Evolutionary conservation across 2,113 vertebrate genomes (phyloP), one percentile per base, ranked within the genome.

Genomic region (Caranx melampygus): DNA sequence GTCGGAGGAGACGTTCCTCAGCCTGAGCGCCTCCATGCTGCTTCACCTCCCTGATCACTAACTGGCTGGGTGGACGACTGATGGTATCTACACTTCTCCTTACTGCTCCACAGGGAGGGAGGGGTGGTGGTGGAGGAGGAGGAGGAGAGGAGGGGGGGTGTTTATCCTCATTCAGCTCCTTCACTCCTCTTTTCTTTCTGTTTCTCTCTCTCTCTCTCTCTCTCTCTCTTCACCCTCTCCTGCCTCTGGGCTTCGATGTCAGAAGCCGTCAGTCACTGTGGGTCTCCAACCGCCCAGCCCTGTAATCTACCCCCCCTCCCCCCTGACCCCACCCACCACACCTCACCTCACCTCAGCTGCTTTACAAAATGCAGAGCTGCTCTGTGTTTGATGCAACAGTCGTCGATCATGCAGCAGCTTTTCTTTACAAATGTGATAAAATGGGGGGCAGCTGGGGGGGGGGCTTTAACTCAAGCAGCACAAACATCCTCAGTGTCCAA

Each of bases 1-100:
- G 81, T 94, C 93, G 9, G 92, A 89, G 4, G 94, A 94, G 77
- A 84, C 89, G 37, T 72, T 83, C 40, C 91, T 88, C 76, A 85
- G 81, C 11, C 16, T 75, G 13, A 52, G 77, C 73, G 85, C 78
- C 44, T 83, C 67, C 72, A 89, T 74, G 26, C 63, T 57, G 9
- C 26, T 2, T 67, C 42, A 21, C 55, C 57, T 60, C 81, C 37
- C 18, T 13, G 18, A 75, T 58, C 68, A 42, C 18, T 61, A 78
- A 49, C 51, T 66, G 6, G 44, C 70, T 68, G 40, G 68, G 44
- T 49, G 67, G 11, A 49, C 55, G 73, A 55, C 52, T 40, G 20
- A 72, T 26, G 55, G 9, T 42, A 49, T 37, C 64, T 54, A 21
- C 61, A 11, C 78, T 75, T 78, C 60, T 78, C 54, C 61, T 63